Evolutionary conservation across 2,113 vertebrate genomes (phyloP).

Genomic region (Ammodytes marinus): DNA sequence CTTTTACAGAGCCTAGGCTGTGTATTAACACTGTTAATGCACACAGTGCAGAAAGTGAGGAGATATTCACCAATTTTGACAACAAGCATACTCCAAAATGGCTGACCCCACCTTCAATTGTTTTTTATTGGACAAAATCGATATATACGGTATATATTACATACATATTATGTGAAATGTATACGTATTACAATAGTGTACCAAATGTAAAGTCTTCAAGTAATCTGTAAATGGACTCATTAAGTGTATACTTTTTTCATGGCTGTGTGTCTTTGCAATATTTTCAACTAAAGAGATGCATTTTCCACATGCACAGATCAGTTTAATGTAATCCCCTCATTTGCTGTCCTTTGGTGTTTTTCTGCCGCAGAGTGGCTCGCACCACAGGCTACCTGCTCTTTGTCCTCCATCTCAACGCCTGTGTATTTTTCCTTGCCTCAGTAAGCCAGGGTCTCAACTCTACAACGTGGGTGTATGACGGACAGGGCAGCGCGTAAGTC

Average conservation of each 20-base stretch:
- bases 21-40: no score
- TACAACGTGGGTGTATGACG: constrained; percentile 92
- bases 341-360: not conserved
- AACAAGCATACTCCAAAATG: no score
- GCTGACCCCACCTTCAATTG: no score
- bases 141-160: no score
- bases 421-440: constrained; percentile 90
- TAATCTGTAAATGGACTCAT: no score
- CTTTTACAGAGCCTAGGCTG: no score
- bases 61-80: no score
- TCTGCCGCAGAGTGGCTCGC: constrained; percentile 87
- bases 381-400: constrained; percentile 94
- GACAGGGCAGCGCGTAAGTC: constrained; percentile 91
- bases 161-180: no score
- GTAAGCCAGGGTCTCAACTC: constrained; percentile 87
- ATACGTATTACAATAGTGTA: not conserved
- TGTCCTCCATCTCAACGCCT: constrained; percentile 91
- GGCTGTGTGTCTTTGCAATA: not conserved
- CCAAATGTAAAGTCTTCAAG: no score
- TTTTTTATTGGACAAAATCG: no score
- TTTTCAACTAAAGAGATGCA: not conserved
- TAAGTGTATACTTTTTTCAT: not conserved
- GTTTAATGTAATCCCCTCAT: accelerated
- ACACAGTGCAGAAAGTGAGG: no score
- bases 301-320: not conserved